A percentile compares a stretch with the other conserved stretches of the same genome.
These are phyloP conservation scores for Otus sunia DNA, from an alignment of 2,113 vertebrate genomes.

Conservation along the genomic window DNA sequence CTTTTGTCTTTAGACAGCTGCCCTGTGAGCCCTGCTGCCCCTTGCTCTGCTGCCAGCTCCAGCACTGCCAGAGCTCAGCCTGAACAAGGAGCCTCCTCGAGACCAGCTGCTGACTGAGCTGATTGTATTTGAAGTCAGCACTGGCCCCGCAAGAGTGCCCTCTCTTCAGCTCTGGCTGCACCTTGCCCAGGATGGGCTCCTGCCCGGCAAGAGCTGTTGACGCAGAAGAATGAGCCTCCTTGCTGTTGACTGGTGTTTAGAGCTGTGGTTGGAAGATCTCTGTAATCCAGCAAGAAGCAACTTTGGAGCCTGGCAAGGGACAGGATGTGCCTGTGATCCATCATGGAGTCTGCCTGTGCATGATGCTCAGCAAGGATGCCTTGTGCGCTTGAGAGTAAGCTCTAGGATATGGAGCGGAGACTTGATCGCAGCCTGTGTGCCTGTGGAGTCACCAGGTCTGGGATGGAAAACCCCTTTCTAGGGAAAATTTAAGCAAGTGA, in stretches of 20 bases:
- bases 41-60: neutral
- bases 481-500: neutral
- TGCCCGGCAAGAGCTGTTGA: neutral
- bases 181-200: neutral
- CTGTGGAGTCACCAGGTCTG: rapidly evolving
- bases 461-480: neutral
- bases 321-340: neutral
- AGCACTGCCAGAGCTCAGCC: neutral
- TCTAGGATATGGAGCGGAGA: neutral
- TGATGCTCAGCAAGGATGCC: neutral
- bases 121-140: neutral
- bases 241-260: neutral
- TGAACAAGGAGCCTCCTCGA: neutral
- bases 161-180: no score
- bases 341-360: neutral
- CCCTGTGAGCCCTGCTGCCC: neutral
- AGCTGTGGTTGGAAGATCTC: neutral
- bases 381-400: rapidly evolving
- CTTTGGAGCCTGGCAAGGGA: neutral
- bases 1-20: no score
- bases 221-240: neutral
- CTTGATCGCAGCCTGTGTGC: neutral
- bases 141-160: rapidly evolving
- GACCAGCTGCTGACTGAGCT: neutral
- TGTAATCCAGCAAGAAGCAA: neutral